A percentile compares a stretch with the other conserved stretches of the same genome.
These are phyloP conservation scores for Listronotus oregonensis DNA, from an alignment of 1,140 invertebrate genomes.

Conservation along the genomic window DNA sequence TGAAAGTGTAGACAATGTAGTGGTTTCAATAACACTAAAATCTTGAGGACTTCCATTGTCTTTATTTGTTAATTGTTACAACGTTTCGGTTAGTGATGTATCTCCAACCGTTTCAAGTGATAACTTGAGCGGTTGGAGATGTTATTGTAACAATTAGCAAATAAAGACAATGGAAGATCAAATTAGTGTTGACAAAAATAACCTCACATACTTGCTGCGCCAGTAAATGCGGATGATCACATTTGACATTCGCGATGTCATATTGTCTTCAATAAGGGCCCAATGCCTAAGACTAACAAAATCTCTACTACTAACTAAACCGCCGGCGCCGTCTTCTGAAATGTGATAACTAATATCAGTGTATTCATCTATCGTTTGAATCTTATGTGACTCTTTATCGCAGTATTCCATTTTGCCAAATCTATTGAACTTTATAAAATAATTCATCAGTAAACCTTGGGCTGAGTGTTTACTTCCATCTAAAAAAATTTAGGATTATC, in stretches of 20 bases:
- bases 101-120: no score
- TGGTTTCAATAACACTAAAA: no score
- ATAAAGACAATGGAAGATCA: no score
- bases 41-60: no score
- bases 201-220: conserved; percentile 69
- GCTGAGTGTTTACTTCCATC: conserved; percentile 71
- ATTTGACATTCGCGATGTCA: conserved; percentile 56
- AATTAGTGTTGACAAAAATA: no score
- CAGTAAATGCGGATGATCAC: conserved; percentile 63
- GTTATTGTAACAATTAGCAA: no score
- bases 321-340: conserved; percentile 72
- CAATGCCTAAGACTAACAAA: conserved; percentile 79
- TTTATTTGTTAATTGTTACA: no score
- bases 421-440: conserved; percentile 71
- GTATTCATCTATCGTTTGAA: conserved; percentile 65
- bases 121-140: no score
- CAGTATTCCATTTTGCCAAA: conserved; percentile 79
- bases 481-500: no score
- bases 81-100: no score
- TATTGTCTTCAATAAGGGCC: conserved; percentile 60
- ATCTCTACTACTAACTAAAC: conserved; percentile 80
- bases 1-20: no score
- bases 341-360: conserved; percentile 83
- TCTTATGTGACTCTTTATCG: conserved; percentile 70
- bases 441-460: conserved; percentile 70